A percentile compares a stretch with the other conserved stretches of the same genome.
Evolutionary conservation across 2,888 invertebrate genomes (phyloP).

Genomic region (Serripes groenlandicus): DNA sequence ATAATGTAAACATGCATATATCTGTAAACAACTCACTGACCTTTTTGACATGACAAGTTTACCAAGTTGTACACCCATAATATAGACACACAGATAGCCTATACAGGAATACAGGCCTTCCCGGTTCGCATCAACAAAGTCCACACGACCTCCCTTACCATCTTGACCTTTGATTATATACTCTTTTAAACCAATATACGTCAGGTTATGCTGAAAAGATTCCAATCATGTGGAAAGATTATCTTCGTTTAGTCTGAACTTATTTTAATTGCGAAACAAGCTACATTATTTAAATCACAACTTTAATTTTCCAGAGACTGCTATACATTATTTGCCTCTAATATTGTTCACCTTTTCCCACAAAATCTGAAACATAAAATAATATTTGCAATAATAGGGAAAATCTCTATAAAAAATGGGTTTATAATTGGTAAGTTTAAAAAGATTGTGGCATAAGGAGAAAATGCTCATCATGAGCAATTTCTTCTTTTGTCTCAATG

Average conservation of each 20-base stretch:
- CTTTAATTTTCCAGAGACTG: too few species aligned
- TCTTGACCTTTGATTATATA: constrained; percentile 89
- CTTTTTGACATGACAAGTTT: constrained; percentile 76
- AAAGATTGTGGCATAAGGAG: not conserved
- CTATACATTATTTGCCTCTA: too few species aligned
- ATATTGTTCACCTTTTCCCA: not conserved
- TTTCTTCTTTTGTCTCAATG: not conserved
- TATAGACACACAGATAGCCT: constrained; percentile 94
- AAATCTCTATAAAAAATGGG: not conserved
- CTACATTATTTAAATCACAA: too few species aligned
- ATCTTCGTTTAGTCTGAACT: not conserved
- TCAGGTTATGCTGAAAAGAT: constrained; percentile 89
- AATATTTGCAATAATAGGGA: too few species aligned
- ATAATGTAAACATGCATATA: too few species aligned
- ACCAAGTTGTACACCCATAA: constrained; percentile 89
- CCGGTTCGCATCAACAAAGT: constrained; percentile 93
- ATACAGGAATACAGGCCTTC: constrained; percentile 95
- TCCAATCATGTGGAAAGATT: not conserved
- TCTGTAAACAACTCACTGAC: constrained; percentile 62
- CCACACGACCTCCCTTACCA: constrained; percentile 83
- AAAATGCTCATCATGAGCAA: not conserved
- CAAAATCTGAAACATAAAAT: too few species aligned
- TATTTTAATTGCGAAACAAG: too few species aligned
- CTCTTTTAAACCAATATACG: constrained; percentile 89
- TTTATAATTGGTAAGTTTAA: not conserved